Conservation (phyloP, 2,797 vertebrate species). For the Schizothorax lantsangensis region DNA sequence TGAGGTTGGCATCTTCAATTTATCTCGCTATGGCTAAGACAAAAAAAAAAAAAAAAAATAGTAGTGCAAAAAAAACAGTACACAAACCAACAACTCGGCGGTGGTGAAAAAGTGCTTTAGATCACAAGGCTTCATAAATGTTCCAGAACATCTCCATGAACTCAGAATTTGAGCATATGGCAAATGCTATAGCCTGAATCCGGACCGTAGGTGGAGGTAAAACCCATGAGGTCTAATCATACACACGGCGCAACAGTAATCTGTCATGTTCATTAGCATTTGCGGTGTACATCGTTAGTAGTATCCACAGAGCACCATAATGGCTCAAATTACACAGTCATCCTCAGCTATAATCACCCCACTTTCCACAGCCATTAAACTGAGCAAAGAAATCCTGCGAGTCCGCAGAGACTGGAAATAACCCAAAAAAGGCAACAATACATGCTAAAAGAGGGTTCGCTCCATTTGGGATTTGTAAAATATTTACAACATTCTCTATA, state of each 20-base stretch:
- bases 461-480: constrained; percentile 48
- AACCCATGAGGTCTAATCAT: constrained; percentile 58
- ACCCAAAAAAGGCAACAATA: constrained; percentile 40
- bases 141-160: constrained; percentile 10
- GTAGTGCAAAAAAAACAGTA: background rate
- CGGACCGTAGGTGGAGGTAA: constrained; percentile 45
- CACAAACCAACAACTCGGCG: background rate
- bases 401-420: constrained; percentile 47
- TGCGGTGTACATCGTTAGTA: constrained; percentile 57
- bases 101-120: background rate
- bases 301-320: constrained; percentile 63
- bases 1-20: constrained; percentile 58
- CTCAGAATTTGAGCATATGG: constrained; percentile 21
- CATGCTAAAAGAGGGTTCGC: constrained; percentile 41
- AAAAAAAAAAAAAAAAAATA: background rate
- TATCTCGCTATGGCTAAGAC: constrained; percentile 34
- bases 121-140: background rate
- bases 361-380: constrained; percentile 62
- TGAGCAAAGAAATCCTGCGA: constrained; percentile 53
- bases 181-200: constrained; percentile 38
- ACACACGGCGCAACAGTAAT: constrained; percentile 54
- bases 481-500: constrained; percentile 28
- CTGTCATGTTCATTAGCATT: constrained; percentile 59
- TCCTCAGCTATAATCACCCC: constrained; percentile 62
- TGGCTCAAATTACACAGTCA: constrained; percentile 65